Conservation (phyloP, 2,888 invertebrate species). For the Caenorhabditis parvicauda region DNA sequence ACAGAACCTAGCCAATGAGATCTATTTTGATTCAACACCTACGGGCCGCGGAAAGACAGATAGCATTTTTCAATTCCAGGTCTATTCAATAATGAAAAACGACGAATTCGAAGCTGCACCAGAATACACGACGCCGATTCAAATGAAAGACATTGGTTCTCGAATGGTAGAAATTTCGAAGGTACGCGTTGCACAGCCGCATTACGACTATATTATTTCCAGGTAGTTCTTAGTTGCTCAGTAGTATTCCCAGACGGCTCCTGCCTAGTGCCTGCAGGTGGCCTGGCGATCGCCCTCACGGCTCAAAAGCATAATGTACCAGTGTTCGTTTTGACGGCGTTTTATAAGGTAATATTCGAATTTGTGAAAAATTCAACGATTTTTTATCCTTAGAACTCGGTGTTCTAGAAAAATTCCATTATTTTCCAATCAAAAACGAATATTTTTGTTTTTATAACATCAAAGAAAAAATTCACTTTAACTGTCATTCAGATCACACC, state of each 20-base stretch:
- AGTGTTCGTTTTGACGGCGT: slow-evolving; percentile 47
- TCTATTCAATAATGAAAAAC: slow-evolving; percentile 2
- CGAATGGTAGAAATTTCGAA: slow-evolving; percentile 35
- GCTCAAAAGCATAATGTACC: slow-evolving; percentile 54
- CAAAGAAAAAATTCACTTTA: background rate
- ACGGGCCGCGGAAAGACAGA: background rate
- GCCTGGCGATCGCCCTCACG: slow-evolving; percentile 44
- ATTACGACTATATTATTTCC: slow-evolving; percentile 3
- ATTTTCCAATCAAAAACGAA: background rate
- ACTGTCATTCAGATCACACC: too few relatives aligned
- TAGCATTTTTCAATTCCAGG: background rate
- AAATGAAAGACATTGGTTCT: slow-evolving; percentile 25
- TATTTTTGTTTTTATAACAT: background rate
- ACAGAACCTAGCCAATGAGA: slow-evolving; percentile 12
- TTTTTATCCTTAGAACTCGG: background rate
- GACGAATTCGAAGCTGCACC: slow-evolving; percentile 20
- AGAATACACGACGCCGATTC: slow-evolving; percentile 23
- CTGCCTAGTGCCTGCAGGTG: slow-evolving; percentile 50
- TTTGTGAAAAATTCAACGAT: background rate
- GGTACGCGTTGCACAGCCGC: slow-evolving; percentile 4
- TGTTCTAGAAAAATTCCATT: background rate
- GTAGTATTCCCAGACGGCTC: slow-evolving; percentile 56
- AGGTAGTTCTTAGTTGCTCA: slow-evolving; percentile 47
- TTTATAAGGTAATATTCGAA: slow-evolving; percentile 49
- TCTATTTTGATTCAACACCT: slow-evolving; percentile 9